A percentile compares a stretch with the other conserved stretches of the same genome.
Evolutionary conservation across 2,797 vertebrate genomes (phyloP).

Genomic region (Echeneis naucrates): DNA sequence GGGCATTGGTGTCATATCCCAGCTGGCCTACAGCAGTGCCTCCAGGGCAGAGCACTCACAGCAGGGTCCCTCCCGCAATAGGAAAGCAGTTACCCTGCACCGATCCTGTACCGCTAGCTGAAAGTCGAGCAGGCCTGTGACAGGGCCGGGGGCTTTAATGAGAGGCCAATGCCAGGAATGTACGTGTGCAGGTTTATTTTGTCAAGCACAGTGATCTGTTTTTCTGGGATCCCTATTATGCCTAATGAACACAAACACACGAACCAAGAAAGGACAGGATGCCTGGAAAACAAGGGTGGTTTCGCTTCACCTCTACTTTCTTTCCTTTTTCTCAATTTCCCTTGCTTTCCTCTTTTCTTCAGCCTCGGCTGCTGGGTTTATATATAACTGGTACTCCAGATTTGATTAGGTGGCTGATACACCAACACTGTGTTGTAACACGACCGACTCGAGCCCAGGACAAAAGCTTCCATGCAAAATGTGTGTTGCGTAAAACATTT

Average conservation of each 20-base stretch:
- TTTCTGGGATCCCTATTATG: slow-evolving; percentile 80
- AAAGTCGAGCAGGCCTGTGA: slow-evolving; percentile 58
- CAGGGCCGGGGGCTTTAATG: slow-evolving; percentile 71
- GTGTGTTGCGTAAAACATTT: slow-evolving; percentile 41
- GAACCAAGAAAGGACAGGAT: slow-evolving; percentile 47
- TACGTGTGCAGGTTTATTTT: slow-evolving; percentile 78
- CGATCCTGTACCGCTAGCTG: slow-evolving; percentile 34
- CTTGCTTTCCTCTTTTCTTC: slow-evolving; percentile 13
- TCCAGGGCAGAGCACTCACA: slow-evolving; percentile 24
- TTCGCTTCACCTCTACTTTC: slow-evolving; percentile 52
- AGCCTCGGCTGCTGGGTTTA: slow-evolving; percentile 33
- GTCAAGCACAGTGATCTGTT: slow-evolving; percentile 80
- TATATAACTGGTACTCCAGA: slow-evolving; percentile 38
- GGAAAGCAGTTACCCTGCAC: slow-evolving; percentile 30
- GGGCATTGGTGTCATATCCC: slow-evolving; percentile 38
- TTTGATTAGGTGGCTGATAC: slow-evolving; percentile 63
- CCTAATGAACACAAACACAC: slow-evolving; percentile 78
- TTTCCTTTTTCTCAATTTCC: slow-evolving; percentile 27
- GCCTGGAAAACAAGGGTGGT: slow-evolving; percentile 71
- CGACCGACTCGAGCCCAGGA: slow-evolving; percentile 37
- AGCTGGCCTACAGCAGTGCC: slow-evolving; percentile 51
- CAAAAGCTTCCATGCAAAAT: slow-evolving; percentile 34
- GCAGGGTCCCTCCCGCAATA: slow-evolving; percentile 35
- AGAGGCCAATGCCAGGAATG: slow-evolving; percentile 78
- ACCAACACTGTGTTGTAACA: slow-evolving; percentile 46